Conservation (phyloP, 2,113 vertebrate species). For the Clarias batrachus region DNA sequence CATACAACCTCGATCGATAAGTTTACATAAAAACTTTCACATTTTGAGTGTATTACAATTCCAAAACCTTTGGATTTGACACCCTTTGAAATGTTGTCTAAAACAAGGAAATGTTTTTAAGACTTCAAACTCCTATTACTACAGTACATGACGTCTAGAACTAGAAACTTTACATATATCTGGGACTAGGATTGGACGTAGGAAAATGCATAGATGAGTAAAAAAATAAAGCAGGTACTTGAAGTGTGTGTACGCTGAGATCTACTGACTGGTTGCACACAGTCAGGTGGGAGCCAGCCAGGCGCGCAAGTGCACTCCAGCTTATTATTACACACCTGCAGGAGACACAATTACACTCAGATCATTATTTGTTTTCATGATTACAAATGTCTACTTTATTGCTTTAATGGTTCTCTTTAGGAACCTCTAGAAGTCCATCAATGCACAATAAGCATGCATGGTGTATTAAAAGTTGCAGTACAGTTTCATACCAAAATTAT, state of each 20-base stretch:
- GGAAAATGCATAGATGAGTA: not conserved
- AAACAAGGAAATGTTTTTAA: not conserved
- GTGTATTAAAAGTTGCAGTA: not conserved
- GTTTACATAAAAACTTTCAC: not conserved
- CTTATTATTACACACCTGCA: slow-evolving; percentile 74
- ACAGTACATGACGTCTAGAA: not conserved
- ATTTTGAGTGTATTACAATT: not conserved
- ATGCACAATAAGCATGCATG: not conserved
- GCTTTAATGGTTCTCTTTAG: not conserved
- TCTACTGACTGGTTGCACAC: not conserved
- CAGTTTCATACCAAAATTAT: not conserved
- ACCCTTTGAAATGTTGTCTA: not conserved
- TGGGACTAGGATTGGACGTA: not conserved
- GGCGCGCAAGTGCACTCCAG: slow-evolving; percentile 71
- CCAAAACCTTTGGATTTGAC: not conserved
- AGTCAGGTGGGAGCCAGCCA: slow-evolving; percentile 68
- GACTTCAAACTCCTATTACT: not conserved
- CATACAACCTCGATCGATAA: too few relatives aligned
- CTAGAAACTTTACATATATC: not conserved
- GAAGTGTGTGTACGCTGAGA: slow-evolving; percentile 50
- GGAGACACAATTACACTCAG: not conserved
- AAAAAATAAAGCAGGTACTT: not conserved
- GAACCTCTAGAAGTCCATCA: not conserved
- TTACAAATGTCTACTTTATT: not conserved
- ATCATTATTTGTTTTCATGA: not conserved